Evolutionary conservation across 2,797 vertebrate species (phyloP), one percentile per base, ranked within the genome.

Genomic region (Acridotheres tristis): DNA sequence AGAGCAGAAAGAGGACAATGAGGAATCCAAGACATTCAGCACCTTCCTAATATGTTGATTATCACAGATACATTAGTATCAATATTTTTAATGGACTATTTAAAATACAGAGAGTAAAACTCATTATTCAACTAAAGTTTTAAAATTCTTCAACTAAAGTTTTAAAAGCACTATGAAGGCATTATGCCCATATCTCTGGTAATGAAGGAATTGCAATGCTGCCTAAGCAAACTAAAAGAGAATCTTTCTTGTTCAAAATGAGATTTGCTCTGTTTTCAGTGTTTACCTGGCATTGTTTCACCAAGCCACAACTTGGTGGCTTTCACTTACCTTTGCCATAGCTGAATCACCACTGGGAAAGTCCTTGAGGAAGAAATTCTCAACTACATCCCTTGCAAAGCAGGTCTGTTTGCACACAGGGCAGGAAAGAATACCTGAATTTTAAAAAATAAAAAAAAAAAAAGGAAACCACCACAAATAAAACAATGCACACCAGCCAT

Each of bases 281-380:
- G n/a, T 16, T 79, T 29, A 22, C 20, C 51, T 58, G 40, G 1
- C 16, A 67, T 14, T 21, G 25, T 61, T 85, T 62, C 30, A 81
- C 48, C 45, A 69, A 36, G 10, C 65, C 66, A 83, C 19, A 77
- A 1, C 4, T 40, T n/a, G 5, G 11, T 19, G 25, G 30, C 75
- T 89, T 90, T 88, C 43, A 97, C 98, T 97, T 96, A 98, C 98
- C 97, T 96, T 98, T 87, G 97, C 97, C 98, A 98, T 98, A 43
- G 90, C 95, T 96, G 91, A 85, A 62, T 87, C 90, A 73, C 68
- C 80, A 85, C 66, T 18, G 43, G 89, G 43, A 85, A 97, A 93
- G 29, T 94, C 95, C 79, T 94, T 84, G 58, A 96, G 93, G 91
- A 97, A 94, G 92, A 95, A 96, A 93, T 95, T 94, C 92, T 98